phyloP scores from a whole-genome alignment of 2,888 invertebrate species.

The Liodrosophila aerea region DNA sequence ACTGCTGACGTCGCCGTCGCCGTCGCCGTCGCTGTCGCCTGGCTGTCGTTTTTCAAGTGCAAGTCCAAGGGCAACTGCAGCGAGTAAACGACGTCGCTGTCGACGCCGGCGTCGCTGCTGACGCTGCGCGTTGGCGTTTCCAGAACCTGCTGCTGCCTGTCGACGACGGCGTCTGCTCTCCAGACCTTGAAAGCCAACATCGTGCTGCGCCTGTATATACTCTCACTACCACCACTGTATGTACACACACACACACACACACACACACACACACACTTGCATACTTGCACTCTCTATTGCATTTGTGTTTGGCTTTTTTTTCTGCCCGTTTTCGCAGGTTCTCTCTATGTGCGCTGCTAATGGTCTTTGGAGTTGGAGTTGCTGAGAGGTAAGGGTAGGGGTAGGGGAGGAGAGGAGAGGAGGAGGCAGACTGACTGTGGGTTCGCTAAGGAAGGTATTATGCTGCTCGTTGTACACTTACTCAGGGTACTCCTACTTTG shows the following conservation, averaged over 20 bases:
- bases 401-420: background rate
- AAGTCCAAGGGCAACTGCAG: slow-evolving; percentile 80
- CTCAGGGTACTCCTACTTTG: too few species aligned
- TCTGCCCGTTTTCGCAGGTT: background rate
- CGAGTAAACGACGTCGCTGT: slow-evolving; percentile 40
- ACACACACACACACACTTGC: slow-evolving; percentile 24
- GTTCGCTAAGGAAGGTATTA: too few species aligned
- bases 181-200: slow-evolving; percentile 80
- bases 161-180: slow-evolving; percentile 43
- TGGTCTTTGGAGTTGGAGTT: too few species aligned
- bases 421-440: slow-evolving; percentile 8
- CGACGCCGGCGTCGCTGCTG: slow-evolving; percentile 7
- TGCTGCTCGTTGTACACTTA: too few species aligned
- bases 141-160: slow-evolving; percentile 54
- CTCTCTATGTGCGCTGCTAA: slow-evolving; percentile 10
- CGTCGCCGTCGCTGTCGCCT: slow-evolving; percentile 14
- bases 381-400: background rate
- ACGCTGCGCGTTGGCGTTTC: slow-evolving; percentile 20
- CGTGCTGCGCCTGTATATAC: slow-evolving; percentile 45
- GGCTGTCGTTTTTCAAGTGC: slow-evolving; percentile 74
- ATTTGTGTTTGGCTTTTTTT: slow-evolving; percentile 40
- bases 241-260: slow-evolving; percentile 20
- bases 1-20: slow-evolving; percentile 13
- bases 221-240: slow-evolving; percentile 42
- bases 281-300: slow-evolving; percentile 68